phyloP scores from a whole-genome alignment of 2,888 invertebrate genomes.

The Diarsia brunnea region DNA sequence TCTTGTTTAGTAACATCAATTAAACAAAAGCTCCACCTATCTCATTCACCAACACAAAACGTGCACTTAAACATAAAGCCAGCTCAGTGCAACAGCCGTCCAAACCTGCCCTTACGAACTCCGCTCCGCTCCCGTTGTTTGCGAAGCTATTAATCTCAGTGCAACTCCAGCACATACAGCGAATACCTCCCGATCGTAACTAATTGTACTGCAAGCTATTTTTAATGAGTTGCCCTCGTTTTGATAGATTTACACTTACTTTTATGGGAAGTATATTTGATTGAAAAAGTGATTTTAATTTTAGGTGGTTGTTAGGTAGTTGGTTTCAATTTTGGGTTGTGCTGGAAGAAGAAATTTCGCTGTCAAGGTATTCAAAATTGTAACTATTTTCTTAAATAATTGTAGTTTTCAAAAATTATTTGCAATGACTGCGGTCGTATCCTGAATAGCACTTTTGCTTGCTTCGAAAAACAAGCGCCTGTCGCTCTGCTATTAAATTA shows the following conservation, averaged over 20 bases:
- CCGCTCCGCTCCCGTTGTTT: slow-evolving; percentile 71
- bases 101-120: slow-evolving; percentile 52
- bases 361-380: not conserved
- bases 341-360: not conserved
- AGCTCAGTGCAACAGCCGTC: slow-evolving; percentile 1
- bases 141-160: slow-evolving; percentile 78
- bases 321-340: not conserved
- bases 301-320: not conserved
- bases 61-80: not conserved
- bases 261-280: not conserved
- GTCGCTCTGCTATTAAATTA: not conserved
- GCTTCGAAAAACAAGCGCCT: not conserved
- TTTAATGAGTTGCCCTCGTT: slow-evolving; percentile 46
- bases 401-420: not conserved
- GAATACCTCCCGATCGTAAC: slow-evolving; percentile 61
- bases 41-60: not conserved
- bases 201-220: slow-evolving; percentile 57
- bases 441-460: not conserved
- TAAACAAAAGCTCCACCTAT: not conserved
- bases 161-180: slow-evolving; percentile 57
- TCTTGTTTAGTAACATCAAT: not conserved
- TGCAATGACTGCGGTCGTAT: not conserved
- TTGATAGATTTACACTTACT: slow-evolving; percentile 21
- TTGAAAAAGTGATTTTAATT: not conserved
- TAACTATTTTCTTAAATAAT: not conserved